These are phyloP conservation scores for Sinocyclocheilus rhinocerous DNA, from an alignment of 2,113 vertebrate genomes.

Conservation along the genomic window DNA sequence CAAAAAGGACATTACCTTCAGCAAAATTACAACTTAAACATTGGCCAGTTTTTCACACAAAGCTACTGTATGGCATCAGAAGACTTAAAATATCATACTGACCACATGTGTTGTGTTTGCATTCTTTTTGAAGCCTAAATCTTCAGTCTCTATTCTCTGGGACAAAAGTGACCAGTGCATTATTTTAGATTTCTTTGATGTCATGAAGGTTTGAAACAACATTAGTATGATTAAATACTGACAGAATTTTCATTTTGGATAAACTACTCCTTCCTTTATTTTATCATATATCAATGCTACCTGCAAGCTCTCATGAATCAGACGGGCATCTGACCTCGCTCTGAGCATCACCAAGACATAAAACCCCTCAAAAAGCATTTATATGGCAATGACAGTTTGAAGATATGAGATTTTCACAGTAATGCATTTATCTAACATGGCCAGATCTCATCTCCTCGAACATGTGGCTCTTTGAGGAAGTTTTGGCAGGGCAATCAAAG, in stretches of 20 bases:
- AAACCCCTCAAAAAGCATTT: not conserved
- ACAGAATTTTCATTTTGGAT: not conserved
- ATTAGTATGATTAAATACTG: not conserved
- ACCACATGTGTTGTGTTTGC: not conserved
- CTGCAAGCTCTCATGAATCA: not conserved
- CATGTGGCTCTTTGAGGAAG: not conserved
- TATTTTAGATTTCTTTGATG: not conserved
- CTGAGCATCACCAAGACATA: not conserved
- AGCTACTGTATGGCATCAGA: not conserved
- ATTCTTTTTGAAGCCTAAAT: not conserved
- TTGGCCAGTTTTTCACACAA: not conserved
- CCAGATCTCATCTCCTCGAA: not conserved
- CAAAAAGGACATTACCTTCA: not conserved
- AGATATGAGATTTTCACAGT: not conserved
- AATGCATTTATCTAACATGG: not conserved
- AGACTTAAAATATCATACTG: not conserved
- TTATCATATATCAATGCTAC: not conserved
- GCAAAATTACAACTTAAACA: not conserved
- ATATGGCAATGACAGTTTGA: slow-evolving; percentile 1
- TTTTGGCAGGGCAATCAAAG: slow-evolving; percentile 26
- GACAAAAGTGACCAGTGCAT: not conserved
- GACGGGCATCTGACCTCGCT: not conserved
- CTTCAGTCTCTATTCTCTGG: not conserved
- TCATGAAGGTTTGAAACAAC: not conserved
- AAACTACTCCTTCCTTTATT: not conserved